phyloP scores from a whole-genome alignment of 2,113 vertebrate species.

The Etheostoma spectabile region DNA sequence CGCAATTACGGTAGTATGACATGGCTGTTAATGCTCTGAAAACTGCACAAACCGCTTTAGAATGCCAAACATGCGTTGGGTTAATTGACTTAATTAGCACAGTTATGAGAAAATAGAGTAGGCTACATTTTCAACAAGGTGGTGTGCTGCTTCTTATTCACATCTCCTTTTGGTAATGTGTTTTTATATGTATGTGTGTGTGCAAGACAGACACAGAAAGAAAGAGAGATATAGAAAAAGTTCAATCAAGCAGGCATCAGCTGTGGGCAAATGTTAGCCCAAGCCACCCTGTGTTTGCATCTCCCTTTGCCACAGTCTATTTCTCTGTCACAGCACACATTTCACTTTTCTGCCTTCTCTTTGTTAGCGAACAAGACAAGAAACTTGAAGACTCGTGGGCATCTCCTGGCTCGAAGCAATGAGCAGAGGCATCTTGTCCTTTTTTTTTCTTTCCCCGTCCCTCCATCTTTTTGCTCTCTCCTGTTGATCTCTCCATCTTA shows the following conservation, averaged over 20 bases:
- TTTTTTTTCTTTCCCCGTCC: background rate
- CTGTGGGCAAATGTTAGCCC: constrained; percentile 66
- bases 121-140: constrained; percentile 27
- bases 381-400: constrained; percentile 54
- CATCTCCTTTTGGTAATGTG: constrained; percentile 9
- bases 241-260: constrained; percentile 52
- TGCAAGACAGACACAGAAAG: constrained; percentile 21
- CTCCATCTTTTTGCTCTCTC: constrained; percentile 2
- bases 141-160: constrained; percentile 40
- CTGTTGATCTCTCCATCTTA: constrained; percentile 43
- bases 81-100: constrained; percentile 65
- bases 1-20: constrained; percentile 49
- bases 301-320: constrained; percentile 55
- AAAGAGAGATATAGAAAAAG: constrained; percentile 29
- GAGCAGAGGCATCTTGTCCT: constrained; percentile 28
- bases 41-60: constrained; percentile 52
- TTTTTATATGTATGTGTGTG: background rate
- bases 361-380: constrained; percentile 58
- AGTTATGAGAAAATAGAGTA: constrained; percentile 39
- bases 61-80: constrained; percentile 58
- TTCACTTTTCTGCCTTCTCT: constrained; percentile 49
- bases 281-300: constrained; percentile 61
- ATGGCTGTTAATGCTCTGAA: constrained; percentile 50
- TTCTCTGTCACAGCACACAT: constrained; percentile 59
- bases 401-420: constrained; percentile 40